Evolutionary conservation across 92 coral and sea anemone species (phyloP).

Genomic region (Actinernus sp.): DNA sequence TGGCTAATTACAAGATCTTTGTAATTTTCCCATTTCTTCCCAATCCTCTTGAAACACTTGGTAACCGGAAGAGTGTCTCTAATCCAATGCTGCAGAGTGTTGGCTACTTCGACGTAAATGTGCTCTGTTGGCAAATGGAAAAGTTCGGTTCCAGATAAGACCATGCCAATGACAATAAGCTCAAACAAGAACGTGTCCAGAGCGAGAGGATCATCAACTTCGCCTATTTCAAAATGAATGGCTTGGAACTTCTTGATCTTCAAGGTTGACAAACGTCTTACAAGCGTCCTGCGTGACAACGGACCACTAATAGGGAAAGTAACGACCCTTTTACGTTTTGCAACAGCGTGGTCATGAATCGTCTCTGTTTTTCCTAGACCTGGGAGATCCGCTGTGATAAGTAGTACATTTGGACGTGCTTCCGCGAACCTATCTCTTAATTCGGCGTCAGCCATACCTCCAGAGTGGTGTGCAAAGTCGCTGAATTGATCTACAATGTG

Average conservation of each 20-base stretch:
- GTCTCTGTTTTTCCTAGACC: constrained; percentile 94
- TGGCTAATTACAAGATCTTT: constrained; percentile 63
- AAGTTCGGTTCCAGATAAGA: constrained; percentile 80
- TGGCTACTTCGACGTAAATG: constrained; percentile 87
- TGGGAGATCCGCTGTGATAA: constrained; percentile 90
- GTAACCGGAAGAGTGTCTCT: constrained; percentile 82
- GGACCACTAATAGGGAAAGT: constrained; percentile 96
- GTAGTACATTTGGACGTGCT: constrained; percentile 67
- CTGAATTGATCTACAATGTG: constrained; percentile 91
- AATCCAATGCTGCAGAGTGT: constrained; percentile 85
- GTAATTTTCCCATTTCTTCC: constrained; percentile 60
- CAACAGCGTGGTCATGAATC: constrained; percentile 65
- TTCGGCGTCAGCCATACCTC: constrained; percentile 87
- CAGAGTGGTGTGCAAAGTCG: constrained; percentile 69
- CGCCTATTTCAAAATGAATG: constrained; percentile 90
- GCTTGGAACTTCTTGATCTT: constrained; percentile 56
- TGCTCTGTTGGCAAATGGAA: constrained; percentile 79
- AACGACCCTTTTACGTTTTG: constrained; percentile 39
- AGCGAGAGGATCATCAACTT: constrained; percentile 77
- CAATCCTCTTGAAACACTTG: constrained; percentile 82
- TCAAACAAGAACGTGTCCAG: constrained; percentile 93
- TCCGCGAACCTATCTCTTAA: constrained; percentile 49
- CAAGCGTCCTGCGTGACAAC: constrained; percentile 61
- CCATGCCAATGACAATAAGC: constrained; percentile 84
- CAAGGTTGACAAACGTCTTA: constrained; percentile 58